These are phyloP conservation scores for Plodia interpunctella DNA, from an alignment of 1,140 invertebrate species.

Conservation along the genomic window DNA sequence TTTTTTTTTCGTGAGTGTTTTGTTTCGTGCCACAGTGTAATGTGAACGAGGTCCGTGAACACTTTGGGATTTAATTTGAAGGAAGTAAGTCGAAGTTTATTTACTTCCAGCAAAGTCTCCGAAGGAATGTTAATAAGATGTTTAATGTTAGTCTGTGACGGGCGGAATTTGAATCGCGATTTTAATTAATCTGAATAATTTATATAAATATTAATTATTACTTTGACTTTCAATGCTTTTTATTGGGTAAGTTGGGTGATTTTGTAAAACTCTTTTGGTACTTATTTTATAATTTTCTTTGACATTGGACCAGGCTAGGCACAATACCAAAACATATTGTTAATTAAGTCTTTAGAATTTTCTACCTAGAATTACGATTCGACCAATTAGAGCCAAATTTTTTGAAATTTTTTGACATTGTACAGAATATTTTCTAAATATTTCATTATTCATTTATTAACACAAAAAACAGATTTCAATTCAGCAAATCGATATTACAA, in stretches of 20 bases:
- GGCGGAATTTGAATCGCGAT: neutral
- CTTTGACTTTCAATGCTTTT: conserved; percentile 6
- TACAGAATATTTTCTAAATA: too few relatives aligned
- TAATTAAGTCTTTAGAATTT: too few relatives aligned
- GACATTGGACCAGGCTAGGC: neutral
- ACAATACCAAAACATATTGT: neutral
- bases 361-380: too few relatives aligned
- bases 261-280: neutral
- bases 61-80: conserved; percentile 15
- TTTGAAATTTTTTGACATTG: too few relatives aligned
- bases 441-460: too few relatives aligned
- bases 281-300: too few relatives aligned
- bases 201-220: neutral
- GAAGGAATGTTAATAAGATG: conserved; percentile 7
- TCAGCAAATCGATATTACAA: too few relatives aligned
- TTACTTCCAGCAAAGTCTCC: conserved; percentile 13
- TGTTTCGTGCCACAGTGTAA: conserved; percentile 37
- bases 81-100: conserved; percentile 17
- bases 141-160: neutral
- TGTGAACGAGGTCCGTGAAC: conserved; percentile 8
- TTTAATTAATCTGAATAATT: conserved; percentile 4
- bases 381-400: too few relatives aligned
- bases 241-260: neutral
- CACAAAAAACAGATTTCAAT: too few relatives aligned
- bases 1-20: conserved; percentile 37